These are phyloP conservation scores for Drosophila tristis DNA, from an alignment of 1,140 invertebrate genomes.

Conservation along the genomic window DNA sequence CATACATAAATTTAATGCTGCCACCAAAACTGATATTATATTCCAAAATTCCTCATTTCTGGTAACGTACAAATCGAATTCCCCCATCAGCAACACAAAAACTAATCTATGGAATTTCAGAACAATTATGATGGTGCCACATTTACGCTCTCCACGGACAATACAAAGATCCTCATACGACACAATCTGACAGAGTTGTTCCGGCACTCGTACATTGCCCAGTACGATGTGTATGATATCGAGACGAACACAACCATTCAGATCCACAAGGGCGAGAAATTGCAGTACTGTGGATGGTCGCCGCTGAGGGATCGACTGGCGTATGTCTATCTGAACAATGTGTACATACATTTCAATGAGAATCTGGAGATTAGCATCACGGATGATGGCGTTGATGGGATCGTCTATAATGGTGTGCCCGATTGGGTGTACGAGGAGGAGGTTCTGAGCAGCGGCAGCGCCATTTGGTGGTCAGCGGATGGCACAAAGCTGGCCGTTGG, in stretches of 20 bases:
- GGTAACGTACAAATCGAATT: conserved; percentile 77
- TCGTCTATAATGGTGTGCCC: conserved; percentile 91
- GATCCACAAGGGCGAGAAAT: conserved; percentile 85
- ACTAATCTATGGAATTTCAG: conserved; percentile 7
- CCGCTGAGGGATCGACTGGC: conserved; percentile 89
- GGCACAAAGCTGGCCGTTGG: conserved; percentile 92
- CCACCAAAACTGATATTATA: conserved; percentile 62
- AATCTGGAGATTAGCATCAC: conserved; percentile 86
- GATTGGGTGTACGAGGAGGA: conserved; percentile 96
- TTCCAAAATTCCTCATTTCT: conserved; percentile 83
- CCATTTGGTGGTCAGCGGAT: conserved; percentile 94
- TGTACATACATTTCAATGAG: conserved; percentile 86
- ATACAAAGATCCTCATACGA: conserved; percentile 73
- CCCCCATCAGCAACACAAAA: conserved; percentile 1
- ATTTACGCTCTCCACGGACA: conserved; percentile 71
- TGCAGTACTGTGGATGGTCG: conserved; percentile 90
- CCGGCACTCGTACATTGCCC: conserved; percentile 76
- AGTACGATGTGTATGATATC: conserved; percentile 81
- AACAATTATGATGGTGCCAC: conserved; percentile 56
- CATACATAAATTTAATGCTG: conserved; percentile 85
- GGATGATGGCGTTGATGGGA: conserved; percentile 85
- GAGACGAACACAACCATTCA: conserved; percentile 70
- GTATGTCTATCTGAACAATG: conserved; percentile 92
- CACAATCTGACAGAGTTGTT: conserved; percentile 71
- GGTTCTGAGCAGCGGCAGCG: conserved; percentile 92